A percentile compares a stretch with the other conserved stretches of the same genome.
Evolutionary conservation across 2,797 vertebrate genomes (phyloP).

Genomic region (Pelodytes ibericus): DNA sequence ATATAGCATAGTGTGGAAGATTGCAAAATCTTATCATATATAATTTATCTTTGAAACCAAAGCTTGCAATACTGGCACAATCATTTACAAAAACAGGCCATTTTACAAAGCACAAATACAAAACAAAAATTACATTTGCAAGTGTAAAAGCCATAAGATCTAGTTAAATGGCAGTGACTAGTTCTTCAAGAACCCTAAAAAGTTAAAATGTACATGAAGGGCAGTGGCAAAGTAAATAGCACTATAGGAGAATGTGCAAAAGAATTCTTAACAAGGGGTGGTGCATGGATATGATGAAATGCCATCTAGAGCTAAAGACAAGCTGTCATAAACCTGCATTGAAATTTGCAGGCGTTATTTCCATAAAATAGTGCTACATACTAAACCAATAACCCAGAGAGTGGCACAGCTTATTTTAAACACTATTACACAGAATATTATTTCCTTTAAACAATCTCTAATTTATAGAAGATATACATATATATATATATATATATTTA

Average conservation of each 20-base stretch:
- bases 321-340: neutral
- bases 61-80: too few species aligned
- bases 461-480: slow-evolving; percentile 14
- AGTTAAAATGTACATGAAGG: neutral
- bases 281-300: too few species aligned
- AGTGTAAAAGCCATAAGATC: neutral
- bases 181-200: neutral
- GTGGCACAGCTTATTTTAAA: neutral
- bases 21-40: too few species aligned
- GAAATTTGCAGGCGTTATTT: neutral
- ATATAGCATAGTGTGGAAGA: too few species aligned
- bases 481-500: too few species aligned
- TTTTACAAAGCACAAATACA: too few species aligned
- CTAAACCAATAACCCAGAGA: neutral
- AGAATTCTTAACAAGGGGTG: neutral
- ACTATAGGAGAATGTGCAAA: neutral
- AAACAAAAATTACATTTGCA: neutral
- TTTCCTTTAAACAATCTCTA: neutral
- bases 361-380: neutral
- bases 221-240: neutral
- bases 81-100: too few species aligned
- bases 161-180: neutral
- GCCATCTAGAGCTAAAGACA: neutral
- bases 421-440: neutral
- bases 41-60: too few species aligned